Evolutionary conservation across 2,888 invertebrate genomes (phyloP).

Genomic region (Troides oblongomaculatus): DNA sequence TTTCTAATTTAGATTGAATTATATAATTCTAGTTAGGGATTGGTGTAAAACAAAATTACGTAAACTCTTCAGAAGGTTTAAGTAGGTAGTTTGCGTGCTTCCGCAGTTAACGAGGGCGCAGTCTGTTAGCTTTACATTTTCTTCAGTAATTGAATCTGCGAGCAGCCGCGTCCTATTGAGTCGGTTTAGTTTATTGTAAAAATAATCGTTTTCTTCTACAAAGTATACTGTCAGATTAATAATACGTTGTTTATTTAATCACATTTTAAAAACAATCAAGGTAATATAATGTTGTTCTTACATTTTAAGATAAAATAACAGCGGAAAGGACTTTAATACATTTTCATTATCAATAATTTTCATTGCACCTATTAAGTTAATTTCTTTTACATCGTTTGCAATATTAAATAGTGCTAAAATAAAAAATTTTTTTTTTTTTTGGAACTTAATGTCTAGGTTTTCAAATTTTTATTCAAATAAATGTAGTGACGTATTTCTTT

Average conservation of each 20-base stretch:
- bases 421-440: no score
- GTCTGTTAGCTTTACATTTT: constrained; percentile 30
- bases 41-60: constrained; percentile 22
- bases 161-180: constrained; percentile 17
- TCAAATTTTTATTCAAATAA: no score
- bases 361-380: not conserved
- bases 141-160: constrained; percentile 28
- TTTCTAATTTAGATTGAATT: not conserved
- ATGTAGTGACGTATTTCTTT: not conserved
- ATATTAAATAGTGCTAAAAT: not conserved
- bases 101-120: constrained; percentile 24
- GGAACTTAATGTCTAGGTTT: no score
- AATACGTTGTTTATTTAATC: not conserved
- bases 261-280: no score
- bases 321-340: not conserved
- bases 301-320: not conserved
- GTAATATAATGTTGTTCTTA: no score
- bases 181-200: constrained; percentile 12
- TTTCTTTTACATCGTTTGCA: not conserved
- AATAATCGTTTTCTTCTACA: constrained; percentile 10
- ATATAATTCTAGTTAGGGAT: constrained; percentile 5
- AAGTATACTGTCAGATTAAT: not conserved
- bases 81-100: constrained; percentile 28
- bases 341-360: not conserved
- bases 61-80: constrained; percentile 20